phyloP scores from a whole-genome alignment of 2,797 vertebrate species.

The Triplophysa yarkandensis region DNA sequence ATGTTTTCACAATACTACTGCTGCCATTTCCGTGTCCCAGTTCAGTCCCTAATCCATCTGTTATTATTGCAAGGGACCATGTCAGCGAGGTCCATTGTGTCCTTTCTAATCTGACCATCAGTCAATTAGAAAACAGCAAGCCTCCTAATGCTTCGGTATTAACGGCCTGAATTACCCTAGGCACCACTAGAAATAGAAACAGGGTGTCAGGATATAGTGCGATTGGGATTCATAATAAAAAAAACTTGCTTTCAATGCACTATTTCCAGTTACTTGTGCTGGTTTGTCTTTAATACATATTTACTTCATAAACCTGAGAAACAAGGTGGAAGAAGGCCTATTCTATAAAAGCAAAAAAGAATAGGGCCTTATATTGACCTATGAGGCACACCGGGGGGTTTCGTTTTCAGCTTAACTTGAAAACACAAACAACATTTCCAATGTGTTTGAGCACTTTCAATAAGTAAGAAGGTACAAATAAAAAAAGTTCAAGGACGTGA shows the following conservation, averaged over 20 bases:
- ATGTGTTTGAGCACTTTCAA: constrained; percentile 12
- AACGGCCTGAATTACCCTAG: constrained; percentile 70
- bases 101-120: constrained; percentile 74
- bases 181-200: constrained; percentile 12
- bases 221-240: constrained; percentile 43
- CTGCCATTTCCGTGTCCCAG: background rate
- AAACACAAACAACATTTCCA: constrained; percentile 15
- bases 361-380: background rate
- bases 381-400: background rate
- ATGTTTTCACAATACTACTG: constrained; percentile 30
- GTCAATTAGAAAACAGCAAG: constrained; percentile 76
- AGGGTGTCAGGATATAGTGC: background rate
- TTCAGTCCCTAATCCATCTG: constrained; percentile 62
- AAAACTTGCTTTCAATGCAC: constrained; percentile 69
- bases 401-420: background rate
- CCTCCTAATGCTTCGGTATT: constrained; percentile 69
- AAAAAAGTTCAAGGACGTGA: constrained; percentile 17
- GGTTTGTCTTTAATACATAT: background rate
- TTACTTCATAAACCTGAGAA: background rate
- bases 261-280: constrained; percentile 48
- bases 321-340: background rate
- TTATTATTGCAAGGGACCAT: constrained; percentile 63
- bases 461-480: constrained; percentile 5
- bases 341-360: background rate
- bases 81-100: constrained; percentile 74